Evolutionary conservation across 1,140 invertebrate genomes (phyloP), one percentile per base, ranked within the genome.

Genomic region (Aphaenogaster rudis): DNA sequence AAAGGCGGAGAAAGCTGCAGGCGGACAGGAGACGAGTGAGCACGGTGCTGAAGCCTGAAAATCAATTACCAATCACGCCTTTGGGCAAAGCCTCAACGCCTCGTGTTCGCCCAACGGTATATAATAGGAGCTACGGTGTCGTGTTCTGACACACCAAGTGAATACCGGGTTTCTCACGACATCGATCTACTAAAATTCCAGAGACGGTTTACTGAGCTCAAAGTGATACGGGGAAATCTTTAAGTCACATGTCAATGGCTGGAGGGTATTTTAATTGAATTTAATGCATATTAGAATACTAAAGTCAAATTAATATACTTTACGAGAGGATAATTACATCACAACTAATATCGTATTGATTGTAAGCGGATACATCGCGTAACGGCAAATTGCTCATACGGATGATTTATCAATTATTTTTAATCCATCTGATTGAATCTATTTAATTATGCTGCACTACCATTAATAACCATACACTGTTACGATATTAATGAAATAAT

Each of bases 11-110:
- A 77, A 86, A 82, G 64, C 50, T 54, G 87, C 69, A 66, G 77
- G 59, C n/a, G 66, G 21, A 66, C 50, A 85, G 71, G 64, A 57
- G 48, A 54, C 66, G 80, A 82, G 74, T 84, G 86, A 88, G 78
- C 85, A 85, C 85, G 85, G 88, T 91, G 90, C 54, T 85, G 91
- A 93, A 92, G 89, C 92, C 89, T 92, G 92, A 93, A 93, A 93
- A 93, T 93, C 92, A 93, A 93, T 93, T 92, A 92, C 89, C 92
- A 92, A 93, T 93, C 91, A 92, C 91, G 92, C 88, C 92, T 92
- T 92, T 89, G 84, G 90, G 80, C 91, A 93, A 93, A 93, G 90
- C 90, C 81, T 85, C 79, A 45, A 89, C 86, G 88, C 88, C 87
- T 90, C 91, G 89, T 88, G 92, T 78, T 93, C 91, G 88, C 61